A percentile compares a stretch with the other conserved stretches of the same genome.
These are phyloP conservation scores for Lymantria monacha DNA, from an alignment of 2,888 invertebrate genomes.

Conservation along the genomic window DNA sequence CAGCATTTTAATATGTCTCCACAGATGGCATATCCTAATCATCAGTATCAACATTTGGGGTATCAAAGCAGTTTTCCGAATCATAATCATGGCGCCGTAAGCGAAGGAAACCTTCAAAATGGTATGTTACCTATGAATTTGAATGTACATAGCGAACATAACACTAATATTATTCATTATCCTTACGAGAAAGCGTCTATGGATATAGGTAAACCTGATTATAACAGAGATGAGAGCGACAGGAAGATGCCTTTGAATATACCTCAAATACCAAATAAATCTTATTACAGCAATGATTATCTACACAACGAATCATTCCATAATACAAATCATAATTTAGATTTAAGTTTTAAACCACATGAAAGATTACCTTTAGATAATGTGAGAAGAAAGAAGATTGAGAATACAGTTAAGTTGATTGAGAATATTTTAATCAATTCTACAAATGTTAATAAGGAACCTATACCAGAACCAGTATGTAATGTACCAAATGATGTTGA, in stretches of 20 bases:
- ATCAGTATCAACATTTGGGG: constrained; percentile 48
- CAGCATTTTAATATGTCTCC: constrained; percentile 42
- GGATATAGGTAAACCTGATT: constrained; percentile 14
- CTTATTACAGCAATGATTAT: constrained; percentile 31
- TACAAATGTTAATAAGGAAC: constrained; percentile 30
- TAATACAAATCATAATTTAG: constrained; percentile 34
- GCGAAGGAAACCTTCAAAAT: constrained; percentile 45
- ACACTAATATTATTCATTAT: constrained; percentile 25
- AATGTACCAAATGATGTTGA: neutral
- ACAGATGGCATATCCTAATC: constrained; percentile 49
- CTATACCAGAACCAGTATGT: neutral
- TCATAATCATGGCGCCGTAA: constrained; percentile 35
- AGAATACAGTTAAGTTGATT: constrained; percentile 63
- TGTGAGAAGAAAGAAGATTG: constrained; percentile 56
- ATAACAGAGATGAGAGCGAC: constrained; percentile 14
- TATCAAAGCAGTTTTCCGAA: constrained; percentile 41
- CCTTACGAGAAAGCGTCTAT: constrained; percentile 29
- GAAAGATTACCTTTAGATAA: constrained; percentile 36
- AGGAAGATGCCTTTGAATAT: constrained; percentile 43
- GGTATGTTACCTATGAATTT: constrained; percentile 57
- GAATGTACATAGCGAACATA: constrained; percentile 46
- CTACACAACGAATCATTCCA: constrained; percentile 26
- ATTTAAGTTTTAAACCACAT: constrained; percentile 33
- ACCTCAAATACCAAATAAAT: constrained; percentile 52
- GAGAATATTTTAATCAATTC: constrained; percentile 59